Evolutionary conservation across 2,797 vertebrate species (phyloP), one percentile per base, ranked within the genome.

Genomic region (Diplodus sargus): DNA sequence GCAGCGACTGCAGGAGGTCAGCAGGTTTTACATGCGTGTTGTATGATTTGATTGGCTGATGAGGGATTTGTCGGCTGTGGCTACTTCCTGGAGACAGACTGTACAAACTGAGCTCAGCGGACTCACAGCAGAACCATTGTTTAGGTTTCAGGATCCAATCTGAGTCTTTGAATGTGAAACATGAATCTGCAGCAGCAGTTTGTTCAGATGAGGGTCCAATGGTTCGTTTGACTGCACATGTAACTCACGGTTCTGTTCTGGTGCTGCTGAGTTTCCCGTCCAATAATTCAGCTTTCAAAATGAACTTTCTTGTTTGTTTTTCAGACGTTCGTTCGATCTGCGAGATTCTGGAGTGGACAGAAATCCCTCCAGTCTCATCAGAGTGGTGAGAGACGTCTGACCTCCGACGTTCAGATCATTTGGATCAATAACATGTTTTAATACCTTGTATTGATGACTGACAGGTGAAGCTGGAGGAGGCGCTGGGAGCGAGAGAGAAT

Each of bases 1-100:
- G 95, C 83, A 85, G 81, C 16, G 71, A 86, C 70, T 95, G 95
- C 64, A 57, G n/a, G 72, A 95, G 89, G 95, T 96, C 61, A 76
- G 87, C 28, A 30, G 20, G 1, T 22, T 47, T 16, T 49, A 10
- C 20, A 51, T 51, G 3, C 3, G 30, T 34, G 30, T 34, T 34
- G 14, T 53, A 2, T 53, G 51, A 12, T 22, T 5, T 10, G 51
- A 12, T 22, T 13, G 10, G 51, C 5, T 53, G 51, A 53, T 25
- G 25, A 25, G 25, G 25, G 25, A 25, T 25, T 25, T 25, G 25
- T 25, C 25, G 25, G 25, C 25, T 25, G 25, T 25, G 25, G 25
- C 25, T 25, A 25, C 25, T 25, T 25, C 25, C 25, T 25, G 25
- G 25, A 25, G 2, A 2, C 25, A 25, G 25, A 25, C 25, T 25